A percentile compares a stretch with the other conserved stretches of the same genome.
Conservation (phyloP, 1,140 invertebrate genomes). For the Yoshiicerus persimilis region DNA sequence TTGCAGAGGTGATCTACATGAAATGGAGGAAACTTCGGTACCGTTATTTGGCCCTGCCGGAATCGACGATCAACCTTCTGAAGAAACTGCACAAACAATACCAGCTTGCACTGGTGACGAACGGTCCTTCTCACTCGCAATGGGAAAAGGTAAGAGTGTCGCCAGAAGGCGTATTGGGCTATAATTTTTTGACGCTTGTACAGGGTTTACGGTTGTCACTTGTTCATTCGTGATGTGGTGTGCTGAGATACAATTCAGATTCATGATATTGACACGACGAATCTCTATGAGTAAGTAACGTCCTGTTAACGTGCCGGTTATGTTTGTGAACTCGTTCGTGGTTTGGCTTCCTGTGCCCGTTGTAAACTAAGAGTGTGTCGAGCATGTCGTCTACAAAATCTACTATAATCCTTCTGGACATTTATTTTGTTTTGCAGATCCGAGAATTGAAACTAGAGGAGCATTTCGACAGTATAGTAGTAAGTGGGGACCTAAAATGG, state of each 20-base stretch:
- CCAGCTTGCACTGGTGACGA: slow-evolving; percentile 72
- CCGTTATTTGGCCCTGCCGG: slow-evolving; percentile 65
- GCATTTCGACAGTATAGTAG: slow-evolving; percentile 47
- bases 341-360: background rate
- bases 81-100: slow-evolving; percentile 66
- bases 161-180: background rate
- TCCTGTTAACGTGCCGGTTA: background rate
- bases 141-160: slow-evolving; percentile 73
- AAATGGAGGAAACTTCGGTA: slow-evolving; percentile 76
- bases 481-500: slow-evolving; percentile 69
- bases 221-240: slow-evolving; percentile 7
- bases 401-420: background rate
- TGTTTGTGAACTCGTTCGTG: background rate
- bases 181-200: slow-evolving; percentile 18
- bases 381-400: background rate
- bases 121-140: slow-evolving; percentile 78
- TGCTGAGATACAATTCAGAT: slow-evolving; percentile 7
- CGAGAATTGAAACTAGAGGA: slow-evolving; percentile 47
- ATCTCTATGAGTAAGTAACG: slow-evolving; percentile 7
- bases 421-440: slow-evolving; percentile 40
- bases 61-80: slow-evolving; percentile 67
- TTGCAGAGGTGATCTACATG: slow-evolving; percentile 65
- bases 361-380: background rate
- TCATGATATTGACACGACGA: slow-evolving; percentile 8
- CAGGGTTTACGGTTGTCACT: slow-evolving; percentile 21